These are phyloP conservation scores for Gallinago jamesoni DNA, from an alignment of 2,113 vertebrate genomes.

Conservation along the genomic window DNA sequence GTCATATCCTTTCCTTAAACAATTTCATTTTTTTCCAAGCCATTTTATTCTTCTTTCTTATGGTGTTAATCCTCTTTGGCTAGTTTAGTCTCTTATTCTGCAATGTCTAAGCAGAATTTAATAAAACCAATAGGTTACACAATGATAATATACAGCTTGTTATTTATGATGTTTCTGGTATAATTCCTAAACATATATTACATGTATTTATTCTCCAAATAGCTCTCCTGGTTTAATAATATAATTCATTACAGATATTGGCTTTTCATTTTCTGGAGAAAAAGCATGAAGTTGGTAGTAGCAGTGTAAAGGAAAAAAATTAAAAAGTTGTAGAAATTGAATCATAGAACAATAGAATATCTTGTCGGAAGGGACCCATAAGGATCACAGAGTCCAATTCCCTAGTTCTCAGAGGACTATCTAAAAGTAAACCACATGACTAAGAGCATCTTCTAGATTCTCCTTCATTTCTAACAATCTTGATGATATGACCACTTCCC, in stretches of 20 bases:
- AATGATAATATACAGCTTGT: not conserved
- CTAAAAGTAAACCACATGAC: not conserved
- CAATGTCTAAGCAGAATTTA: not conserved
- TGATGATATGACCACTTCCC: not conserved
- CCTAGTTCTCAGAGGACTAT: not conserved
- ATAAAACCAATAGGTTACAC: not conserved
- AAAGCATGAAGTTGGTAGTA: not conserved
- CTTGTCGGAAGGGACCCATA: not conserved
- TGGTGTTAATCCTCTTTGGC: not conserved
- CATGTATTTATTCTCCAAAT: not conserved
- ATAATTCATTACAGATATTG: not conserved
- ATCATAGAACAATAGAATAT: not conserved
- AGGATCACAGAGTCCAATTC: not conserved
- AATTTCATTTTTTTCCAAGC: not conserved
- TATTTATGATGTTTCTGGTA: not conserved
- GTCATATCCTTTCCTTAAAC: not conserved
- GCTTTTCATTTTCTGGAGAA: not conserved
- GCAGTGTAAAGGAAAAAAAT: not conserved
- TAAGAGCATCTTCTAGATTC: fast-evolving
- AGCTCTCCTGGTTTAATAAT: not conserved
- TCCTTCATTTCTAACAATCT: not conserved
- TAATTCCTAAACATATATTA: not conserved
- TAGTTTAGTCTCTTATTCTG: not conserved
- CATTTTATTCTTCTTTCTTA: not conserved
- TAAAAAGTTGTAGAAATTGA: not conserved